phyloP scores from a whole-genome alignment of 2,888 invertebrate species.

The Amblyjoppa fuscipennis region DNA sequence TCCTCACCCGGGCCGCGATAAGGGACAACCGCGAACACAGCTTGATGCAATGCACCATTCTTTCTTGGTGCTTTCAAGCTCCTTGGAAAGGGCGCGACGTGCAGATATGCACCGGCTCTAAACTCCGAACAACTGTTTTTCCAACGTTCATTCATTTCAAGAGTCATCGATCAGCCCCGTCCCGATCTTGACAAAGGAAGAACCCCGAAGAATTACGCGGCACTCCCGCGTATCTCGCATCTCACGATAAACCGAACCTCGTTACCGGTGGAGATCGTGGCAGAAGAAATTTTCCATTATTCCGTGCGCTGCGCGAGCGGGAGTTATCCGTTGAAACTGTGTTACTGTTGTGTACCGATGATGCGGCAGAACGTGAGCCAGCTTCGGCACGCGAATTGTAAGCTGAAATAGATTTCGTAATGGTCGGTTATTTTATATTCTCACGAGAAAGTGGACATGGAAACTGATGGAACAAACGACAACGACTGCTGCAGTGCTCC shows the following conservation, averaged over 20 bases:
- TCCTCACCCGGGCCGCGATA: constrained; percentile 74
- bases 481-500: not conserved
- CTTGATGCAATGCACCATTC: constrained; percentile 69
- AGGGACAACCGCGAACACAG: constrained; percentile 71
- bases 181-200: constrained; percentile 1
- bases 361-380: not conserved
- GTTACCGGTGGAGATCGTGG: not conserved
- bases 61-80: constrained; percentile 13
- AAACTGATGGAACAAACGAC: not conserved
- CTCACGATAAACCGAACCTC: constrained; percentile 23
- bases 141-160: constrained; percentile 20
- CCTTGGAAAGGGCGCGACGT: not conserved
- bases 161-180: constrained; percentile 34
- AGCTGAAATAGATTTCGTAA: not conserved
- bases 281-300: constrained; percentile 9
- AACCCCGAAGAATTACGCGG: not conserved
- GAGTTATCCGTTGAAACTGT: not conserved
- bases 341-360: not conserved
- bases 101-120: not conserved
- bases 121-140: constrained; percentile 7
- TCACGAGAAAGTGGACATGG: not conserved
- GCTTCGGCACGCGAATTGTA: constrained; percentile 5
- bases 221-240: not conserved
- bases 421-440: not conserved
- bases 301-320: not conserved